These are phyloP conservation scores for Acholoe squamosa DNA, from an alignment of 2,888 invertebrate species.

Conservation along the genomic window DNA sequence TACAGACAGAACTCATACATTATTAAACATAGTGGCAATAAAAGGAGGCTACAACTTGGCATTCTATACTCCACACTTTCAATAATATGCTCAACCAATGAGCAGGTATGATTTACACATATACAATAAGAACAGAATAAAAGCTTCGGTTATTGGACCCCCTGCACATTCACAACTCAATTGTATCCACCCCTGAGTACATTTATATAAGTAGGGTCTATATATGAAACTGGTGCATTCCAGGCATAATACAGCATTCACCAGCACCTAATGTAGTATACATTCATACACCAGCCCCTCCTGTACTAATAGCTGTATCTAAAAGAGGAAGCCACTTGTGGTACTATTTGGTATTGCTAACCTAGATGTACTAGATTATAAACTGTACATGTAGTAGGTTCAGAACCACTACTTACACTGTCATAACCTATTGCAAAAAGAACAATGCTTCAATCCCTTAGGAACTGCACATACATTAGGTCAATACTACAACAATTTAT, in stretches of 20 bases:
- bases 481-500: no score
- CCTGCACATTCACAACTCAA: background rate
- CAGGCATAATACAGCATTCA: constrained; percentile 13
- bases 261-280: background rate
- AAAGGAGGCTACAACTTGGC: background rate
- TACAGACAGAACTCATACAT: background rate
- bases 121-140: background rate
- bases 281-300: background rate
- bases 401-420: no score
- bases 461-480: no score
- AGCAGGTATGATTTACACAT: background rate
- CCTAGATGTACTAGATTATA: no score
- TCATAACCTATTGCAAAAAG: no score
- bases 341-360: no score
- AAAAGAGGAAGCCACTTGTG: background rate
- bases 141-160: background rate
- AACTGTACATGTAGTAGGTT: no score
- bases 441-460: no score
- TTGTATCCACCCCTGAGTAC: background rate
- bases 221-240: constrained; percentile 4
- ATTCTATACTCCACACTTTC: background rate
- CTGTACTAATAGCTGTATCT: background rate
- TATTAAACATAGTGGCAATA: background rate
- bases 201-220: background rate
- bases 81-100: background rate